Evolutionary conservation across 2,888 invertebrate genomes (phyloP), one percentile per base, ranked within the genome.

Genomic region (Tholera decimalis): DNA sequence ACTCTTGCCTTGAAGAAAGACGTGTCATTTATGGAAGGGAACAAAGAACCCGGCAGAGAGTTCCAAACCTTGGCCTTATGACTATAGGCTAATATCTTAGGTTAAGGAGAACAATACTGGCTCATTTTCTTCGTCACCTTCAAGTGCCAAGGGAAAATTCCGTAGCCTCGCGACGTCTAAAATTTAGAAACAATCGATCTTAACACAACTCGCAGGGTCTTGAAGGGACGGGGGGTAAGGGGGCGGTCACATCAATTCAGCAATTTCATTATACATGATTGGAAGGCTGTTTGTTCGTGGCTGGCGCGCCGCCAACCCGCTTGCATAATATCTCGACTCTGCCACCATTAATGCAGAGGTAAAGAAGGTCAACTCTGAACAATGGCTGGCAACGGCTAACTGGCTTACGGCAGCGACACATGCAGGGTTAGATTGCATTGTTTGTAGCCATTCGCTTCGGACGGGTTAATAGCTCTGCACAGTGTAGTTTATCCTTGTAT

Each of bases 241-340:
- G 61, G 76, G 72, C 56, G 73, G 70, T 56, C 55, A 47, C 75
- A 86, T 82, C 84, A 84, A 83, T 86, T 82, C 83, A 82, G 77
- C 79, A 78, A 82, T 90, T 92, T 88, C 88, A 92, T 92, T 90
- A 90, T 83, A 79, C 82, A 79, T 86, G 89, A 92, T 92, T 92
- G 89, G 86, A 83, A 81, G 79, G 80, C 78, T 92, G 91, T 91
- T 91, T 90, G 91, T 83, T 81, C 63, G 69, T 56, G 46, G 73
- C 77, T 92, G 92, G 92, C 89, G 56, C 22, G 20, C 20, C 39
- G 91, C 92, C 92, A 92, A 83, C 60, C 51, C 30, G 50, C 69
- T 73, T 79, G 74, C 80, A 82, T 82, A 82, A 82, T 81, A 73
- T 61, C 57, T 60, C 56, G 47, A 68, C 51, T 68, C 62, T 67